Percentiles rank a stretch among this genome's conserved stretches.
Conservation (phyloP, 2,888 invertebrate genomes). For the Leptopilina myrica region DNA sequence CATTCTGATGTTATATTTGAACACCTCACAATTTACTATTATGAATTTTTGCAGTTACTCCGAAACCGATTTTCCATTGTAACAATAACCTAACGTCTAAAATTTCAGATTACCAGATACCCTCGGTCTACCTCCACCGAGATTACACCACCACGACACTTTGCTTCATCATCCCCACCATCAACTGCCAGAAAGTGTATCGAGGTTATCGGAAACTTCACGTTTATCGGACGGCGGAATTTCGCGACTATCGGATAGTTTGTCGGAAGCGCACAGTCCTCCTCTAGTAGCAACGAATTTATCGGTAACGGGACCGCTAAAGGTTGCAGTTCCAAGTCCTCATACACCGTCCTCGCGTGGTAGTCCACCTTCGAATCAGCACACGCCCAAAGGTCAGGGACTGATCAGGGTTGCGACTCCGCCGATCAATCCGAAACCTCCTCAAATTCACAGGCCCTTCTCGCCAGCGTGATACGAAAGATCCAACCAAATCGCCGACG, state of each 20-base stretch:
- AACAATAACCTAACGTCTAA: not conserved
- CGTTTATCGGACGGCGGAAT: slow-evolving; percentile 73
- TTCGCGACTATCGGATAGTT: slow-evolving; percentile 73
- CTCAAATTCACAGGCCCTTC: slow-evolving; percentile 74
- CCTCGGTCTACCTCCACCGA: slow-evolving; percentile 70
- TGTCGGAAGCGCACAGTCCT: slow-evolving; percentile 75
- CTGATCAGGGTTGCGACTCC: slow-evolving; percentile 72
- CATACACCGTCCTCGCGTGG: slow-evolving; percentile 75
- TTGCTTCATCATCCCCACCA: slow-evolving; percentile 71
- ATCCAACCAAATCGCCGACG: slow-evolving; percentile 31
- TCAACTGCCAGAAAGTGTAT: slow-evolving; percentile 69
- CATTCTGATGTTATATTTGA: too few species aligned
- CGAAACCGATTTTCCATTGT: too few species aligned
- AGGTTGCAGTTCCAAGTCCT: slow-evolving; percentile 74
- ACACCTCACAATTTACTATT: too few species aligned
- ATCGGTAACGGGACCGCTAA: slow-evolving; percentile 73
- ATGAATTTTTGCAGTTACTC: not conserved
- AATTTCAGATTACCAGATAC: slow-evolving; percentile 73
- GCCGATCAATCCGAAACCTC: slow-evolving; percentile 74
- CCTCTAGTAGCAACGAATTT: slow-evolving; percentile 75
- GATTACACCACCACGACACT: slow-evolving; percentile 72
- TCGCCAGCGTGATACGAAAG: slow-evolving; percentile 75
- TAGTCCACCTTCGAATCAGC: slow-evolving; percentile 70
- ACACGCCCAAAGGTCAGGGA: slow-evolving; percentile 67
- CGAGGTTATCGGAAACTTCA: slow-evolving; percentile 74